Evolutionary conservation across 2,888 invertebrate genomes (phyloP), one percentile per base, ranked within the genome.

Genomic region (Heliconius ismenius): DNA sequence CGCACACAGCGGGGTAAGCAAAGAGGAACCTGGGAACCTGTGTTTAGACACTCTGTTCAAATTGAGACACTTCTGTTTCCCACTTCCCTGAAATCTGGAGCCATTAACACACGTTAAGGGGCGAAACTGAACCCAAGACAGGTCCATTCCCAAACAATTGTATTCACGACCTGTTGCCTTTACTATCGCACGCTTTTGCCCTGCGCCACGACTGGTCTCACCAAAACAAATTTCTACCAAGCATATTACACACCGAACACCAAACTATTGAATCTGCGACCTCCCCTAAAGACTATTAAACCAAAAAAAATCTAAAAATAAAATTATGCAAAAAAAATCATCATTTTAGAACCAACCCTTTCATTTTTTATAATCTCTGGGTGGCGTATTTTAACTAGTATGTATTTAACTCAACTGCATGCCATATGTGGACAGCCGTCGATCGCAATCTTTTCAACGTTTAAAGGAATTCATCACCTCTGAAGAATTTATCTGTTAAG

Each of bases 391-490:
- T 83, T 83, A 82, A 39, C 62, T 39, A 36, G 36, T 26, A 62
- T 13, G 49, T 39, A 24, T 73, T 73, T 84, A 79, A 78, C 81
- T 86, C 88, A 89, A 89, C 88, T 88, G 88, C 85, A 83, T 79
- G 79, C 91, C 91, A 90, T 89, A 89, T 90, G 90, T 83, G 87
- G 83, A 81, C 85, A 85, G 82, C 83, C 82, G 83, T 80, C 78
- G 76, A 90, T 91, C 80, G 87, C 88, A 86, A 90, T 89, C 78
- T 69, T 81, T 84, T 26, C 26, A 62, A 62, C 18, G 84, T 83
- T 83, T 82, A 82, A 81, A 82, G 79, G 83, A 86, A 89, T 89
- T 89, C 88, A 89, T 88, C 84, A 83, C 85, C 82, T 81, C 18
- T 70, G n/a, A 28, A n/a, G 70, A 15, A 32, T 58, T 58, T 36